Percentiles rank a stretch among this genome's conserved stretches.
Conservation (phyloP, 2,113 vertebrate species). For the Seriola quinqueradiata region DNA sequence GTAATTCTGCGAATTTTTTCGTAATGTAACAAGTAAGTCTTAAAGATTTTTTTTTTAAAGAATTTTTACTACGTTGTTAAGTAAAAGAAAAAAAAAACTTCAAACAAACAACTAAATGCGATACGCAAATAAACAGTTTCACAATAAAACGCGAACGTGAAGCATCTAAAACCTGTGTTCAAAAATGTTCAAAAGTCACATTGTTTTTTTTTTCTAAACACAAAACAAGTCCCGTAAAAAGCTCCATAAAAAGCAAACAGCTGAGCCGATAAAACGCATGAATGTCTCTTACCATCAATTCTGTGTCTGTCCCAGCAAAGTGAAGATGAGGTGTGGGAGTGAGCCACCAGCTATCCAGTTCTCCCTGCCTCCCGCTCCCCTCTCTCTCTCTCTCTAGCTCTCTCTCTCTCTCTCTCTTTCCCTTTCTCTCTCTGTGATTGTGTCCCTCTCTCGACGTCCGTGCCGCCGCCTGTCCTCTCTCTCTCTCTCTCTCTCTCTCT, state of each 20-base stretch:
- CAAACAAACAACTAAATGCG: not conserved
- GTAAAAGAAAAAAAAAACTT: not conserved
- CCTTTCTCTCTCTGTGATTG: slow-evolving; percentile 51
- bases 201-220: not conserved
- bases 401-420: slow-evolving; percentile 46
- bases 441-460: slow-evolving; percentile 72
- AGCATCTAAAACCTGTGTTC: slow-evolving; percentile 3
- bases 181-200: not conserved
- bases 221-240: slow-evolving; percentile 48
- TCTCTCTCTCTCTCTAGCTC: slow-evolving; percentile 53
- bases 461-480: slow-evolving; percentile 68
- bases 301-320: slow-evolving; percentile 82
- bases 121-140: slow-evolving; percentile 2
- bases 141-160: not conserved
- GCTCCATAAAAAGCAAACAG: slow-evolving; percentile 20
- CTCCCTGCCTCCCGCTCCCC: slow-evolving; percentile 74
- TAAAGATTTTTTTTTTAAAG: not conserved
- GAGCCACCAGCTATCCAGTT: slow-evolving; percentile 74
- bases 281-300: slow-evolving; percentile 84
- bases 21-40: not conserved
- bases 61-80: not conserved
- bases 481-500: slow-evolving; percentile 50
- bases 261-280: slow-evolving; percentile 35
- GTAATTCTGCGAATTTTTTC: not conserved
- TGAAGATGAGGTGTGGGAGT: slow-evolving; percentile 90